Base-by-base conservation (phyloP, 1,140 invertebrate genomes). In the Neodiprion pinetum region DNA sequence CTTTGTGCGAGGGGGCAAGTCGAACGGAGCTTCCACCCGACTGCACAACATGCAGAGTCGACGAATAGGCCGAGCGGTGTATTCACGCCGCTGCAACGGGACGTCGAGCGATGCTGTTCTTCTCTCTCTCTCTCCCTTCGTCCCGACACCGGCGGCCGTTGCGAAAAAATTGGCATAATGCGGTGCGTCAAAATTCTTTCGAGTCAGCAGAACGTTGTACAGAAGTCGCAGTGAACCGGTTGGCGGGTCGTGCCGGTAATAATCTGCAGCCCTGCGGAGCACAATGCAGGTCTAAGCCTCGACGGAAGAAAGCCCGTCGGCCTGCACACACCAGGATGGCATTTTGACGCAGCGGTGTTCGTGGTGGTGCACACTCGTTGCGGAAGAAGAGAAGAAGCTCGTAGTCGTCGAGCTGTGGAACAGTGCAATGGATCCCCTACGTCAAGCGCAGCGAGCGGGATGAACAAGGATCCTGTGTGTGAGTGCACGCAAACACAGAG, bases 221-320 rank as follows among this genome's bases (percentile, higher is more conserved):
- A 65, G 1, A 14, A 65, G 12, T 14, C 17, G 17, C 17, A 65
- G 61, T 14, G 61, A 65, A 14, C 61, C 61, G 61, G 70, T 11
- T 11, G 66, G 66, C 72, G 67, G 74, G 49, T 66, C 70, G 12
- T 71, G 73, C 71, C 48, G 72, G 69, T 78, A 77, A 80, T 78
- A 80, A 78, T 78, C 74, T 71, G 69, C 72, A 65, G 74, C 73
- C 40, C 67, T 40, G 28, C 28, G 67, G 72, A 70, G 77, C 75
- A 80, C 79, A 80, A 80, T 78, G 74, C 0, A 21, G 74, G 65
- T 71, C 72, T 76, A 71, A 69, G 73, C 72, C 67, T 75, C 76
- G 75, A 77, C 78, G 78, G 76, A 74, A 72, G 68, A 9, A 70
- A 70, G 68, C 68, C 66, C 75, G 77, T 76, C 70, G 65, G 70